phyloP scores from a whole-genome alignment of 2,888 invertebrate species.

The Lamproptera curius region DNA sequence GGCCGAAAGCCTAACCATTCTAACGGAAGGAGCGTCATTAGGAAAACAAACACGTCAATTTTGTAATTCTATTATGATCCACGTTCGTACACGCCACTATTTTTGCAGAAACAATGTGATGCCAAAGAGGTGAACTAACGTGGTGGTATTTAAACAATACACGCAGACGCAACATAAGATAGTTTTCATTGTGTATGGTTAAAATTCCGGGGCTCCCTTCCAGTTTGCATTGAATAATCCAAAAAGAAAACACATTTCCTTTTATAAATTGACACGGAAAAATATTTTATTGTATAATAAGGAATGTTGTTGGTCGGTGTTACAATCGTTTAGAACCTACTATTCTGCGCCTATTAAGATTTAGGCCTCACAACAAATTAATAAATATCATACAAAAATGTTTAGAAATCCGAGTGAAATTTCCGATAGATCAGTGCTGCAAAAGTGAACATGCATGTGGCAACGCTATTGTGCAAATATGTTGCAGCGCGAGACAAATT shows the following conservation, averaged over 20 bases:
- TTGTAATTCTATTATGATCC: constrained; percentile 4
- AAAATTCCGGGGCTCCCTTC: neutral
- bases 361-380: too few relatives aligned
- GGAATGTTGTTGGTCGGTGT: too few relatives aligned
- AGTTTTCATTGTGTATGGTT: neutral
- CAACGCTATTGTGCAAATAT: constrained; percentile 14
- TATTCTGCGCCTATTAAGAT: too few relatives aligned
- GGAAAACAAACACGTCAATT: constrained; percentile 16
- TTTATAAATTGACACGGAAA: too few relatives aligned
- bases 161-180: neutral
- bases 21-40: constrained; percentile 10
- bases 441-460: constrained; percentile 6
- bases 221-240: too few relatives aligned
- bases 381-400: too few relatives aligned
- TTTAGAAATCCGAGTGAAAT: too few relatives aligned
- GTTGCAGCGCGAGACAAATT: constrained; percentile 9
- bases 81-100: too few relatives aligned
- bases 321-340: too few relatives aligned
- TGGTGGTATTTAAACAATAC: neutral
- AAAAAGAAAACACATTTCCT: too few relatives aligned
- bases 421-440: constrained; percentile 4
- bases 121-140: constrained; percentile 3
- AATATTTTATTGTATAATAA: too few relatives aligned
- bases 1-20: neutral
- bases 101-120: neutral